Base-by-base conservation (phyloP, 2,797 vertebrate species). In the Rhynchotus rufescens region DNA sequence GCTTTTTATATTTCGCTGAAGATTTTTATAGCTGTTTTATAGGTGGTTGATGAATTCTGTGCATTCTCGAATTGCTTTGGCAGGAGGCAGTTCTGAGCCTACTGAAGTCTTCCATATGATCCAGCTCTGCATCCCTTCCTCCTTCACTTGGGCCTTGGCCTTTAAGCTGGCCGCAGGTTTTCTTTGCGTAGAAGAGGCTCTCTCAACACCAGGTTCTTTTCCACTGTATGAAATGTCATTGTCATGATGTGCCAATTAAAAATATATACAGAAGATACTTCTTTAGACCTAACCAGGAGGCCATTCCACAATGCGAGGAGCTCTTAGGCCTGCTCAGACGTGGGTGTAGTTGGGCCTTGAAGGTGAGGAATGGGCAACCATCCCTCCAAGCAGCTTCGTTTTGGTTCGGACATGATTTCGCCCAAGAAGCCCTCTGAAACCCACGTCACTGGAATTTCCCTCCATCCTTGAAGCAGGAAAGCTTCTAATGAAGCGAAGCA, bases 1-100 rank as follows among this genome's bases (percentile, higher is more conserved):
- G 44, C 57, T 93, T 92, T 92, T 93, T 90, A 80, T 74, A 92
- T 93, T 89, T 82, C 90, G 78, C 30, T 76, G 67, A 84, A 78
- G 88, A 57, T 87, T 90, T 93, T 94, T 87, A 74, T 87, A 81
- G 80, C 52, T 49, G 8, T 91, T 93, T 94, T 89, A 74, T 87
- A 86, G 80, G 49, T 45, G 8, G 87, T 91, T 92, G 90, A 92
- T 87, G 67, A 92, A 73, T 94, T 87, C 85, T 80, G 57, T 73
- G 77, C 60, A 22, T 95, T 89, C 57, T 92, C 0, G 0, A 84
- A 83, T 67, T 90, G 76, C 25, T 0, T 20, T 80, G 71, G 28
- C 85, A 84, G 89, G 93, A 82, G 40, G 42, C 57, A 19, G 62
- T 89, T 45, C 61, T 88, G 60, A 68, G 42, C 60, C 32, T 84